A percentile compares a stretch with the other conserved stretches of the same genome.
Conservation (phyloP, 2,797 vertebrate species). For the Thamnophis elegans region DNA sequence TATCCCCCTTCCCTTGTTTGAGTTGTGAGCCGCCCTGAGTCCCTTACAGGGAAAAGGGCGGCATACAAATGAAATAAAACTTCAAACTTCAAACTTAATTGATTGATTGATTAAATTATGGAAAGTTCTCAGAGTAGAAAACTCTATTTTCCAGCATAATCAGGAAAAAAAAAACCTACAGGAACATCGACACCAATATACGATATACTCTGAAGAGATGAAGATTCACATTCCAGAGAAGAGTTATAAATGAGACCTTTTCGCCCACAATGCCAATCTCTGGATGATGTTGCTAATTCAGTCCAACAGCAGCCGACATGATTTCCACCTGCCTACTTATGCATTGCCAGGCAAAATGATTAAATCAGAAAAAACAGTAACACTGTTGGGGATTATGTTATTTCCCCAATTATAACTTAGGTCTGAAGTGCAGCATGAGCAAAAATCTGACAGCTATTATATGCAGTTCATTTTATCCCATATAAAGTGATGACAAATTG, state of each 20-base stretch:
- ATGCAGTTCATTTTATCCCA: neutral
- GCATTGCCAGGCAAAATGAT: neutral
- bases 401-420: neutral
- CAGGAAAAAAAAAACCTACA: neutral
- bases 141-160: neutral
- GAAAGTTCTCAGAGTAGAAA: neutral
- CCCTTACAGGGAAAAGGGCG: no score
- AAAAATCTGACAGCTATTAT: neutral
- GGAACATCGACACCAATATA: neutral
- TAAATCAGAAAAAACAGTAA: neutral
- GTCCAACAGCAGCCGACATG: neutral
- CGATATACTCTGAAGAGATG: neutral
- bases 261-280: neutral
- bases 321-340: neutral
- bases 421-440: neutral
- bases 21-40: no score
- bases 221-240: neutral
- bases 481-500: neutral
- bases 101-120: no score
- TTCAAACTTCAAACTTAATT: no score
- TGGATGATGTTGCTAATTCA: neutral
- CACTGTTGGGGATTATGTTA: neutral
- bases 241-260: neutral
- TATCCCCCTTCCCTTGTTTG: no score
- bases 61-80: no score